A percentile compares a stretch with the other conserved stretches of the same genome.
phyloP scores from a whole-genome alignment of 92 coral and sea anemone genomes.

The Phenganax marumi region DNA sequence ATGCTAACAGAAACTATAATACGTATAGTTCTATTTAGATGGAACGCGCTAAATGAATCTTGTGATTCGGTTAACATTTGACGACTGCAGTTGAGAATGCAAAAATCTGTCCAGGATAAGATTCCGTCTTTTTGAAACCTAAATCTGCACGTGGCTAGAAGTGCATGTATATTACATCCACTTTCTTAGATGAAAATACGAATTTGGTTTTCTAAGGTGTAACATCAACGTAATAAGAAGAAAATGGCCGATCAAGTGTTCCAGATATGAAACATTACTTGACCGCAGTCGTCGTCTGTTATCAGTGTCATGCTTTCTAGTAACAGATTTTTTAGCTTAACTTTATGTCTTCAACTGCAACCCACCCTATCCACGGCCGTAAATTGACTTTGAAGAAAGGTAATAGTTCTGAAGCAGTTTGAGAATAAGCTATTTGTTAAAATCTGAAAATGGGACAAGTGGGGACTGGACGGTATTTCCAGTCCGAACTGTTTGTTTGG shows the following conservation, averaged over 20 bases:
- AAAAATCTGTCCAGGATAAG: not conserved
- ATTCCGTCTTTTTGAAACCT: not conserved
- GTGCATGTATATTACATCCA: too few relatives aligned
- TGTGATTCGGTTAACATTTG: not conserved
- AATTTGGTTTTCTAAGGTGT: not conserved
- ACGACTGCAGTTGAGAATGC: constrained; percentile 1
- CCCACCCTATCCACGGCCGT: not conserved
- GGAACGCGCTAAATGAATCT: not conserved
- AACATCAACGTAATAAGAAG: not conserved
- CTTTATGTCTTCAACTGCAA: constrained; percentile 4
- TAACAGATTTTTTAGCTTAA: not conserved
- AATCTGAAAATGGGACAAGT: too few relatives aligned
- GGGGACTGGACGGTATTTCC: too few relatives aligned
- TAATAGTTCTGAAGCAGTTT: too few relatives aligned
- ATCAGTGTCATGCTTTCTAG: not conserved
- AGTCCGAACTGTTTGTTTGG: too few relatives aligned
- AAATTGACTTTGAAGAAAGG: too few relatives aligned
- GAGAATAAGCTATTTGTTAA: too few relatives aligned
- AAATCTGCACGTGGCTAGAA: too few relatives aligned
- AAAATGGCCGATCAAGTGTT: too few relatives aligned
- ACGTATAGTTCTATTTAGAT: not conserved
- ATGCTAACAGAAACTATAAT: constrained; percentile 31
- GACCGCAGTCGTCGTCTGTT: constrained; percentile 5
- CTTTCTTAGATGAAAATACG: not conserved
- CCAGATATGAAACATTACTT: not conserved